Conservation (phyloP, 2,797 vertebrate genomes). For the Poecile montanus region DNA sequence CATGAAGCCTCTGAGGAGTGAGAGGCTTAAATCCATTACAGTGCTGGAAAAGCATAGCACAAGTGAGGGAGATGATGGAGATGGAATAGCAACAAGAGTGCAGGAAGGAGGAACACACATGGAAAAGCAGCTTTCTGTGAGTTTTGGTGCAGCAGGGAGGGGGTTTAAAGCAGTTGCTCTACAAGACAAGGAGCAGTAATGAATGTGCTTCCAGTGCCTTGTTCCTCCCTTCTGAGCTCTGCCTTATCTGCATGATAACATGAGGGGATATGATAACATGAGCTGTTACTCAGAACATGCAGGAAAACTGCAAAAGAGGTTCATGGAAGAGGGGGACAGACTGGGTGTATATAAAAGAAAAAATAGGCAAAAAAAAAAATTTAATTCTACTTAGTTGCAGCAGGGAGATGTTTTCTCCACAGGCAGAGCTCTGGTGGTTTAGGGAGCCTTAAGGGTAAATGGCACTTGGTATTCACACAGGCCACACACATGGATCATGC, state of each 20-base stretch:
- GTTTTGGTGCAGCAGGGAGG: no score
- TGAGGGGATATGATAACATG: neutral
- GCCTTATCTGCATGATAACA: rapidly evolving
- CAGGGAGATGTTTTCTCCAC: neutral
- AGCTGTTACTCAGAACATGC: neutral
- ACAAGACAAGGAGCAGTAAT: neutral
- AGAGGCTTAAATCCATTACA: neutral
- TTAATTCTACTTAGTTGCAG: neutral
- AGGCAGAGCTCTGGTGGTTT: conserved; percentile 48
- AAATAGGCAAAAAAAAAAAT: neutral
- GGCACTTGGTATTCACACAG: conserved; percentile 44
- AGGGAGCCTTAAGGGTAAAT: conserved; percentile 62
- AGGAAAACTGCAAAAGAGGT: neutral
- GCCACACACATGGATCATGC: conserved; percentile 67
- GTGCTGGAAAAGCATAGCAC: neutral
- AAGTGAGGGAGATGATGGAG: neutral
- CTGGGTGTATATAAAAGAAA: neutral
- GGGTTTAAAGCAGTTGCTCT: neutral
- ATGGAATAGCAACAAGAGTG: rapidly evolving
- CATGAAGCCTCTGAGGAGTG: neutral
- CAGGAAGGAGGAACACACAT: rapidly evolving
- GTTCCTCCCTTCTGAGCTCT: neutral
- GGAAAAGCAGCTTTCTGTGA: neutral
- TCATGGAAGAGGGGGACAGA: neutral
- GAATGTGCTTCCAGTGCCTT: neutral